These are phyloP conservation scores for Zaprionus lineosus DNA, from an alignment of 2,888 invertebrate genomes.

Conservation along the genomic window DNA sequence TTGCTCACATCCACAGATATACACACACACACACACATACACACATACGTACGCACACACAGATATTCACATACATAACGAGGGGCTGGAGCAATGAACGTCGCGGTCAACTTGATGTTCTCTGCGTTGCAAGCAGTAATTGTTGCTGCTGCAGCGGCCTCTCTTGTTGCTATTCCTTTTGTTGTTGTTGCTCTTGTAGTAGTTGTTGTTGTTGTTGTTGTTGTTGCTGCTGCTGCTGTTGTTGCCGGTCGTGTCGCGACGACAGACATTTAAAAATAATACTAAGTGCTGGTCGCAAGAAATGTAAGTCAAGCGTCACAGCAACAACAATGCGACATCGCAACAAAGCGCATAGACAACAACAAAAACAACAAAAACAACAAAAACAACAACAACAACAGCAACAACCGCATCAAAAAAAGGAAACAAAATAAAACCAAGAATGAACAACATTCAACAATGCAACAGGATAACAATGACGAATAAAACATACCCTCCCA, in stretches of 20 bases:
- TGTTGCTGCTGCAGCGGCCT: constrained; percentile 12
- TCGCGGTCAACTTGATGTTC: constrained; percentile 71
- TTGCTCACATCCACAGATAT: no score
- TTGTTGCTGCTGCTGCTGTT: constrained; percentile 14
- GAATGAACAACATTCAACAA: not conserved
- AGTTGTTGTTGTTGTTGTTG: constrained; percentile 14
- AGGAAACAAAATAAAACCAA: no score
- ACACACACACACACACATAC: no score
- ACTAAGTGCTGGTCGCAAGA: constrained; percentile 46
- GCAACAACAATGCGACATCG: constrained; percentile 22
- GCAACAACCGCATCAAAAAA: no score
- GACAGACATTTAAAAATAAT: constrained; percentile 70
- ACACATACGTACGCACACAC: no score
- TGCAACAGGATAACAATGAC: not conserved
- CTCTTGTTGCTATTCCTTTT: constrained; percentile 15
- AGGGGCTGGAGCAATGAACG: constrained; percentile 68
- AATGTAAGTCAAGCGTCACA: constrained; percentile 74
- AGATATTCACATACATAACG: no score
- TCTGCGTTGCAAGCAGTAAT: constrained; percentile 36
- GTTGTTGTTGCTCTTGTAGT: constrained; percentile 21
- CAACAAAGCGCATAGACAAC: constrained; percentile 3
- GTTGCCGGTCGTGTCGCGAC: constrained; percentile 53
- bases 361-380: not conserved
- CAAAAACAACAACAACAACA: no score
- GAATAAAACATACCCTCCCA: no score